Percentiles rank a stretch among this genome's conserved stretches.
Evolutionary conservation across 2,113 vertebrate genomes (phyloP).

Genomic region (Hymenochirus boettgeri): DNA sequence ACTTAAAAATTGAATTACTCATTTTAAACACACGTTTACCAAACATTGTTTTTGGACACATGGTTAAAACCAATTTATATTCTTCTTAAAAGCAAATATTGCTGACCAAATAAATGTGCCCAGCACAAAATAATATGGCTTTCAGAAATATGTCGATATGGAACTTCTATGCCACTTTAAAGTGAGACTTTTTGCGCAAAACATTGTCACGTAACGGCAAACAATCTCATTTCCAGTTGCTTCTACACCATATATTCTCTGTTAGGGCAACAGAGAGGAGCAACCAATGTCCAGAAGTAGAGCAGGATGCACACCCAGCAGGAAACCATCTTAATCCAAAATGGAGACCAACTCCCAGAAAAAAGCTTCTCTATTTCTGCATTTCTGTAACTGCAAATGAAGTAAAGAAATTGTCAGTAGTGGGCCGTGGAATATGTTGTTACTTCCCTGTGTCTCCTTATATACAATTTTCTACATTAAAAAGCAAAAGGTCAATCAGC

Average conservation of each 20-base stretch:
- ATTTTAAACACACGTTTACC: background rate
- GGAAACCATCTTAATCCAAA: conserved; percentile 95
- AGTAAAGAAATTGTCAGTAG: no score
- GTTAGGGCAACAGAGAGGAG: conserved; percentile 78
- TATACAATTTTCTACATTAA: no score
- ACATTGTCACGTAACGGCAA: background rate
- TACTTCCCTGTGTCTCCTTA: no score
- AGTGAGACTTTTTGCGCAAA: background rate
- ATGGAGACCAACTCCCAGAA: conserved; percentile 84
- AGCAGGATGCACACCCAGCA: conserved; percentile 88
- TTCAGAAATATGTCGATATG: background rate
- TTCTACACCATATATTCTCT: conserved; percentile 63
- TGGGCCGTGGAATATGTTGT: no score
- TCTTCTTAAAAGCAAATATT: background rate
- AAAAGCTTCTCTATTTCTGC: conserved; percentile 87
- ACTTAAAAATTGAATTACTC: background rate
- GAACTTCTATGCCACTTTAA: background rate
- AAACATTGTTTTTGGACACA: background rate
- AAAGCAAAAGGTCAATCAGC: no score
- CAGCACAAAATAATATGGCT: conserved; percentile 20
- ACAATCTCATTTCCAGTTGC: background rate
- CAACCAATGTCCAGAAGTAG: conserved; percentile 81
- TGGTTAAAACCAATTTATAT: background rate
- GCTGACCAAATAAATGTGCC: conserved; percentile 4
- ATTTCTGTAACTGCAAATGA: conserved; percentile 68